Conservation (phyloP, 2,888 invertebrate genomes). For the Spodoptera exigua region DNA sequence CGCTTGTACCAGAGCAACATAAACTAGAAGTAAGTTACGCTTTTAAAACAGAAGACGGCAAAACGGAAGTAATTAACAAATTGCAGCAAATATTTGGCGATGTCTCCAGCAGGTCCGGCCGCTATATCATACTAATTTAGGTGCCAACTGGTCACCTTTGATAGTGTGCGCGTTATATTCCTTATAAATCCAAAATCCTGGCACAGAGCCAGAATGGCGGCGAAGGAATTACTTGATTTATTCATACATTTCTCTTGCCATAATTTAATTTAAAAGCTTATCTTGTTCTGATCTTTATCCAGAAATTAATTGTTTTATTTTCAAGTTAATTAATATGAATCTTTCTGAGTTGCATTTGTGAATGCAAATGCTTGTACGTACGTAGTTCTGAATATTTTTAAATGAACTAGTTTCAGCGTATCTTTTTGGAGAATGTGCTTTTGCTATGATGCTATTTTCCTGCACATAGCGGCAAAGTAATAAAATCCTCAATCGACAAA, state of each 20-base stretch:
- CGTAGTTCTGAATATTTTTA: too few species aligned
- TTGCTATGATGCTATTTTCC: too few species aligned
- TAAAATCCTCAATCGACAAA: too few species aligned
- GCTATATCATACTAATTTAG: constrained; percentile 7
- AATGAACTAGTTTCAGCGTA: too few species aligned
- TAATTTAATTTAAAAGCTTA: constrained; percentile 31
- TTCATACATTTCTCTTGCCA: constrained; percentile 6
- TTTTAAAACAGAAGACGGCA: too few species aligned
- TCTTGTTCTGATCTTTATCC: not conserved
- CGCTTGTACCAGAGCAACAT: too few species aligned
- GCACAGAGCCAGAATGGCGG: constrained; percentile 19
- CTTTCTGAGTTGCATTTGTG: constrained; percentile 4
- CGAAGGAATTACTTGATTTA: constrained; percentile 25
- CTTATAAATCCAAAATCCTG: constrained; percentile 14
- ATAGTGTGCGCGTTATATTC: constrained; percentile 16
- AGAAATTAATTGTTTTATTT: too few species aligned
- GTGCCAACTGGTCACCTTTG: constrained; percentile 20
- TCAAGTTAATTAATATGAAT: too few species aligned
- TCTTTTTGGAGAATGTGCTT: too few species aligned
- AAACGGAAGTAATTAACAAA: too few species aligned
- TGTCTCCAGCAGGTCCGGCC: not conserved
- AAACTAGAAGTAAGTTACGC: too few species aligned
- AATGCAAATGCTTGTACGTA: not conserved
- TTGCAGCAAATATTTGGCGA: not conserved
- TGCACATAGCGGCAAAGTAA: too few species aligned